phyloP scores from a whole-genome alignment of 2,888 invertebrate species.

The Agrotis clavis region DNA sequence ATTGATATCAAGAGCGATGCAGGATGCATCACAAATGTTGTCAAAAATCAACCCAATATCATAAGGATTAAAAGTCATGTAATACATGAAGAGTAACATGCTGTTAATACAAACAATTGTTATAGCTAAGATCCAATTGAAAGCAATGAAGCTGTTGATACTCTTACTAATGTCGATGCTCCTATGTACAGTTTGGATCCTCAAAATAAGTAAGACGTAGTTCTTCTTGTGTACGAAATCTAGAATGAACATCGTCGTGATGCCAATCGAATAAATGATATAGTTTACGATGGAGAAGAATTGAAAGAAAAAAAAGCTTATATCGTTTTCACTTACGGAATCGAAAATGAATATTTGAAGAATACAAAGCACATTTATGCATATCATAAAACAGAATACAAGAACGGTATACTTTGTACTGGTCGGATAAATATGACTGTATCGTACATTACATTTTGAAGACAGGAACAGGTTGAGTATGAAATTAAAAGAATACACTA shows the following conservation, averaged over 20 bases:
- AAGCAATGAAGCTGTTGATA: constrained; percentile 16
- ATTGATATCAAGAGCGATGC: constrained; percentile 27
- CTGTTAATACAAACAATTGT: not conserved
- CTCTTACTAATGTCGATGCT: constrained; percentile 13
- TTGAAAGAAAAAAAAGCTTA: not conserved
- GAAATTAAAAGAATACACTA: constrained; percentile 5
- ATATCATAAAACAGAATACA: not conserved
- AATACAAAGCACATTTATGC: not conserved
- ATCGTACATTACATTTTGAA: constrained; percentile 12
- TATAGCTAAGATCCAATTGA: constrained; percentile 40
- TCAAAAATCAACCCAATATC: not conserved
- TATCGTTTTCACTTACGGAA: not conserved
- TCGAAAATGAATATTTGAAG: not conserved
- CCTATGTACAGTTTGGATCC: constrained; percentile 44
- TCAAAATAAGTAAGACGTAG: constrained; percentile 38
- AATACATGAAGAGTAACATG: not conserved
- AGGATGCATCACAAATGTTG: not conserved
- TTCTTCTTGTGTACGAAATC: not conserved
- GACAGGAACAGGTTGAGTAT: constrained; percentile 5
- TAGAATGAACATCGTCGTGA: not conserved
- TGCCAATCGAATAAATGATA: not conserved
- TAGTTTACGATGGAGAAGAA: not conserved
- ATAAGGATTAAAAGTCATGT: not conserved
- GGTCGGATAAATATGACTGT: constrained; percentile 4
- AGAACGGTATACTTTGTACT: not conserved